A percentile compares a stretch with the other conserved stretches of the same genome.
phyloP scores from a whole-genome alignment of 2,888 invertebrate genomes.

The Linnaemya vulpina region DNA sequence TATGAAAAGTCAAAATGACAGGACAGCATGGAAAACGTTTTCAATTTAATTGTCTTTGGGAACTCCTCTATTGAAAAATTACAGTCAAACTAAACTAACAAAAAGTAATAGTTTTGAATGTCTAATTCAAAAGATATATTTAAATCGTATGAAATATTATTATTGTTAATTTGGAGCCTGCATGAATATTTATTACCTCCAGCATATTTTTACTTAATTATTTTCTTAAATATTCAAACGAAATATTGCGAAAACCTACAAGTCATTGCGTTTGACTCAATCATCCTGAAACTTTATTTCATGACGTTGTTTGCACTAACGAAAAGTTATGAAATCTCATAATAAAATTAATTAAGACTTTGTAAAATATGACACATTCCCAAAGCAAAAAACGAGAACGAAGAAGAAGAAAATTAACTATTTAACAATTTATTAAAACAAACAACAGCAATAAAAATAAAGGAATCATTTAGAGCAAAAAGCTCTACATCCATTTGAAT shows the following conservation, averaged over 20 bases:
- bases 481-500: slow-evolving; percentile 31
- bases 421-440: slow-evolving; percentile 16
- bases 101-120: no score
- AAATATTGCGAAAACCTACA: neutral
- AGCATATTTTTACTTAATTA: no score
- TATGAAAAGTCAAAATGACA: no score
- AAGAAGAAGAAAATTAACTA: neutral
- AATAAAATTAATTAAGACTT: slow-evolving; percentile 45
- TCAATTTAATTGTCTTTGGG: no score
- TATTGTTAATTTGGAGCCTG: no score
- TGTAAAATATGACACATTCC: slow-evolving; percentile 12
- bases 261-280: neutral
- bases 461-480: neutral
- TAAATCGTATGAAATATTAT: no score
- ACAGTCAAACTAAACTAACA: no score
- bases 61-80: no score
- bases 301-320: neutral
- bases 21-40: no score
- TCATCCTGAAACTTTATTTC: neutral
- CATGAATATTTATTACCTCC: no score
- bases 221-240: neutral
- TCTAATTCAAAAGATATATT: no score
- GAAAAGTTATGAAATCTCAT: neutral
- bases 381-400: neutral
- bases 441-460: slow-evolving; percentile 27